Percentiles rank a stretch among this genome's conserved stretches.
Evolutionary conservation across 2,888 invertebrate species (phyloP).

Genomic region (Xestia c-nigrum): DNA sequence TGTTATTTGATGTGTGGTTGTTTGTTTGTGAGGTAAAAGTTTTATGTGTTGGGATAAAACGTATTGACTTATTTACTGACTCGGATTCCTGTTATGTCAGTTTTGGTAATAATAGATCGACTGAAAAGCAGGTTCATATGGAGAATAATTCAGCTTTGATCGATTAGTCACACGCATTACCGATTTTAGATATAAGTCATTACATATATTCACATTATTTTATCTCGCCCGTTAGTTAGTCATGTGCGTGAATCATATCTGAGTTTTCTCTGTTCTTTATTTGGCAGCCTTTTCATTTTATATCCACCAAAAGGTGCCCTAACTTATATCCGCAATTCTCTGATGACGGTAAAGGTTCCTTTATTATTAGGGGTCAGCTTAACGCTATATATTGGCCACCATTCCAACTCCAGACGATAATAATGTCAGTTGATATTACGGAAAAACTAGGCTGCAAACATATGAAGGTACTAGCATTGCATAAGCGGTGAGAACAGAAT

Average conservation of each 20-base stretch:
- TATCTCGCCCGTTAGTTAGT: not conserved
- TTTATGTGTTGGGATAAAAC: constrained; percentile 19
- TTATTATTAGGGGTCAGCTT: constrained; percentile 13
- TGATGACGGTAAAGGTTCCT: constrained; percentile 13
- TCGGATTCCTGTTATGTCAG: not conserved
- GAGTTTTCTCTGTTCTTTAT: not conserved
- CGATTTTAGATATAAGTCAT: not conserved
- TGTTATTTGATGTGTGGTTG: constrained; percentile 41
- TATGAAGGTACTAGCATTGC: constrained; percentile 10
- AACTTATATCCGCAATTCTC: not conserved
- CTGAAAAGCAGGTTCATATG: not conserved
- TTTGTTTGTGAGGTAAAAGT: constrained; percentile 29
- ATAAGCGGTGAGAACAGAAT: constrained; percentile 9
- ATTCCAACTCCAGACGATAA: constrained; percentile 20
- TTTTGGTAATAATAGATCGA: not conserved
- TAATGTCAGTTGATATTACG: constrained; percentile 10
- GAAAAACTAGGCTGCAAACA: constrained; percentile 4
- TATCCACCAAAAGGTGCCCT: not conserved
- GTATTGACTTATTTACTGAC: constrained; percentile 28
- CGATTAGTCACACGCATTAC: not conserved
- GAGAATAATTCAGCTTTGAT: not conserved
- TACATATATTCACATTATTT: not conserved
- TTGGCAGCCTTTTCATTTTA: not conserved
- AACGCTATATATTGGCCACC: constrained; percentile 2
- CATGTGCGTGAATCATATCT: not conserved